Evolutionary conservation across 2,888 invertebrate genomes (phyloP).

Genomic region (Uropetala carovei): DNA sequence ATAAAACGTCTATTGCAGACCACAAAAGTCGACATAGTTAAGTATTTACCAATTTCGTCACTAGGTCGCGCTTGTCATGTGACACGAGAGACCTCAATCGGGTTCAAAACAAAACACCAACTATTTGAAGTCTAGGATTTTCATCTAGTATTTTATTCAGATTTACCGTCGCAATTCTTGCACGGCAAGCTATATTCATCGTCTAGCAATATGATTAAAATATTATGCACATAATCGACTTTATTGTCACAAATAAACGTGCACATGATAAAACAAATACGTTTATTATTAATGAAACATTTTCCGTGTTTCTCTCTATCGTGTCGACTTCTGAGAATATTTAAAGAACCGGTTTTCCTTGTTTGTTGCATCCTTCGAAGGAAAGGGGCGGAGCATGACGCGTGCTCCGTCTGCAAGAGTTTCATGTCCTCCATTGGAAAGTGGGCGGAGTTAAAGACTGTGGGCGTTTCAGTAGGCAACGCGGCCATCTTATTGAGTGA

Average conservation of each 20-base stretch:
- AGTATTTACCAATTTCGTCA: conserved; percentile 15
- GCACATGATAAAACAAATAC: too few species aligned
- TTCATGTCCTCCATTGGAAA: conserved; percentile 63
- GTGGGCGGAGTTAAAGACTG: conserved; percentile 60
- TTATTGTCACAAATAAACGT: too few species aligned
- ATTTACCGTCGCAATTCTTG: too few species aligned
- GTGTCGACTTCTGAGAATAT: background rate
- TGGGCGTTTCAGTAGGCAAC: conserved; percentile 55
- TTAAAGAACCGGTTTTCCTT: background rate
- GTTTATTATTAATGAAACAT: background rate
- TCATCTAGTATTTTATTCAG: too few species aligned
- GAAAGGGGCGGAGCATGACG: conserved; percentile 58
- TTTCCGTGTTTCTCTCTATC: background rate
- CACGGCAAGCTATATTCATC: too few species aligned
- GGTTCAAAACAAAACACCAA: background rate
- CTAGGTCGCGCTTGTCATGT: conserved; percentile 26
- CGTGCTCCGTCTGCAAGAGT: conserved; percentile 42
- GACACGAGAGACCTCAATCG: conserved; percentile 20
- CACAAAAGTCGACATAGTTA: background rate
- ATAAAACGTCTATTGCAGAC: too few species aligned
- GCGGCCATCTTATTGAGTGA: conserved; percentile 64
- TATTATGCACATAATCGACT: too few species aligned
- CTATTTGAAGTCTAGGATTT: background rate
- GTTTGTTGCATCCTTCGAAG: background rate
- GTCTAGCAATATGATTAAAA: too few species aligned